A percentile compares a stretch with the other conserved stretches of the same genome.
phyloP scores from a whole-genome alignment of 2,113 vertebrate species.

The Sturnus vulgaris region DNA sequence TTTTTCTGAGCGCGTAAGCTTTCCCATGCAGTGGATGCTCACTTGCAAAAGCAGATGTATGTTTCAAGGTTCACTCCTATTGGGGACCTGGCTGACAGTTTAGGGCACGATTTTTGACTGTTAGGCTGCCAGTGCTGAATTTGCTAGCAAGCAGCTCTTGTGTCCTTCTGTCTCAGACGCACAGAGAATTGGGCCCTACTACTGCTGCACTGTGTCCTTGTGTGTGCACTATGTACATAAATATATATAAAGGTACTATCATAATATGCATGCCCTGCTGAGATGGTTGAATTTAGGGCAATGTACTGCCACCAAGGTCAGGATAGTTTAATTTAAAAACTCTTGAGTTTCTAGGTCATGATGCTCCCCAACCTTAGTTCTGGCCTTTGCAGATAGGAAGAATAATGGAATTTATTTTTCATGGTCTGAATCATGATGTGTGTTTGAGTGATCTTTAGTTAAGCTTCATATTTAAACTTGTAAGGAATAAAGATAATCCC shows the following conservation, averaged over 20 bases:
- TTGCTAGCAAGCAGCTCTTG: not conserved
- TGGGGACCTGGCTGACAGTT: not conserved
- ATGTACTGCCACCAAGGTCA: not conserved
- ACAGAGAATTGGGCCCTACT: not conserved
- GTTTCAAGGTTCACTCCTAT: not conserved
- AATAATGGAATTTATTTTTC: not conserved
- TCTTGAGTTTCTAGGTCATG: not conserved
- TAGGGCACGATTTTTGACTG: not conserved
- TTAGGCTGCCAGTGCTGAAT: not conserved
- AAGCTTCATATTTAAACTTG: not conserved
- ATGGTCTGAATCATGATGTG: rapidly evolving
- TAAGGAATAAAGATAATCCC: not conserved
- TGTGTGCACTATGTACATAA: not conserved
- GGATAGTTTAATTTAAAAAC: not conserved
- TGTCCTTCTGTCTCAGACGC: not conserved
- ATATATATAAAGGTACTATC: not conserved
- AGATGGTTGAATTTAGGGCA: not conserved
- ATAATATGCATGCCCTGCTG: not conserved
- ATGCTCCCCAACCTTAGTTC: not conserved
- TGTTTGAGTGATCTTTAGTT: not conserved
- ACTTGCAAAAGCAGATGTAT: not conserved
- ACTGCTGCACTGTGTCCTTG: not conserved
- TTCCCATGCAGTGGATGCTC: not conserved
- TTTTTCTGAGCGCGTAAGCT: not conserved
- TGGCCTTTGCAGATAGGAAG: not conserved